A percentile compares a stretch with the other conserved stretches of the same genome.
Conservation (phyloP, 2,113 vertebrate genomes). For the Microcebus ravelobensis region DNA sequence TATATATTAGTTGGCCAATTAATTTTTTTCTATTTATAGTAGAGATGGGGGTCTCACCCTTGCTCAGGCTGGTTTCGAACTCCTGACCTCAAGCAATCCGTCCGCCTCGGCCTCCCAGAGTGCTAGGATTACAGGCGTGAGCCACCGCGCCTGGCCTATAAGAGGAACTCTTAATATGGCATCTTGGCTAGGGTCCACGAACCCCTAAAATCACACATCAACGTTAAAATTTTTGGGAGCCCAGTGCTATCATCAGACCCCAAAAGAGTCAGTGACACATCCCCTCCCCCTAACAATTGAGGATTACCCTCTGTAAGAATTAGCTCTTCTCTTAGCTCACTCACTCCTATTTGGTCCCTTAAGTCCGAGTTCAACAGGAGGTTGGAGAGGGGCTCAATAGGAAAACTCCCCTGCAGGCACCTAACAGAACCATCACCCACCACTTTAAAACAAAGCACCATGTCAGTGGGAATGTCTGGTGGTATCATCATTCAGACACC, state of each 20-base stretch:
- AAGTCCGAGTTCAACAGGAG: background rate
- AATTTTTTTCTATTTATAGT: no score
- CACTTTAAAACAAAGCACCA: background rate
- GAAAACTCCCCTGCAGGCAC: background rate
- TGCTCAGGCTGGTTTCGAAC: no score
- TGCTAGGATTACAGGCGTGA: no score
- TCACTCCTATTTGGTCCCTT: background rate
- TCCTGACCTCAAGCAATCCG: no score
- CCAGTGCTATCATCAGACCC: background rate
- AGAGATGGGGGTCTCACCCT: no score
- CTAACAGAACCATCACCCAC: background rate
- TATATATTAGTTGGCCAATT: no score
- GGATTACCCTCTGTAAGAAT: background rate
- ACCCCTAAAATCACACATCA: background rate
- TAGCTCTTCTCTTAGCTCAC: background rate
- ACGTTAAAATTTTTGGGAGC: background rate
- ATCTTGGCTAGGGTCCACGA: background rate
- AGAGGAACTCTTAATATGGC: background rate
- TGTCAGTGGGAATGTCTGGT: background rate
- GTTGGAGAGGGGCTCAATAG: background rate
- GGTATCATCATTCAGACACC: background rate
- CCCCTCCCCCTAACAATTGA: background rate
- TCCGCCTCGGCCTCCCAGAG: no score
- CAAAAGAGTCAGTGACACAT: background rate
- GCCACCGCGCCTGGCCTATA: no score